These are phyloP conservation scores for Catharus bicknelli DNA, from an alignment of 2,113 vertebrate species.

Conservation along the genomic window DNA sequence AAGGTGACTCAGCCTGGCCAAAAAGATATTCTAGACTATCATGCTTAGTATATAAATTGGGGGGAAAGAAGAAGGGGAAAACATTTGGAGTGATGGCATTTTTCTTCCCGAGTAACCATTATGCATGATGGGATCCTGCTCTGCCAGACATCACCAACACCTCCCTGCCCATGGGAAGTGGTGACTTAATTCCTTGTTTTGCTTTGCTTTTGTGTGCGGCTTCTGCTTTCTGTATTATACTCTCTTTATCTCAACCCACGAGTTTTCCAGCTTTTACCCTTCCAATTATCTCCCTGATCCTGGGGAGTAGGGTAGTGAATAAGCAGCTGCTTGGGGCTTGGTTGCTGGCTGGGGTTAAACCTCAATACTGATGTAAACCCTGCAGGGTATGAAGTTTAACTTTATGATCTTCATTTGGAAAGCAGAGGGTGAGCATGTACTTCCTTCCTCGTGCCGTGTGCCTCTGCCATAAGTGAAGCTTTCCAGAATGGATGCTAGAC, in stretches of 20 bases:
- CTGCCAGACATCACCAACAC: fast-evolving
- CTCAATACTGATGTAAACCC: background rate
- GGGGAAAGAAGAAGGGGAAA: background rate
- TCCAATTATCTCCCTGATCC: background rate
- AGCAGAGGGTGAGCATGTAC: fast-evolving
- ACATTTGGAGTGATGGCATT: background rate
- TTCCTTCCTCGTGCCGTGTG: background rate
- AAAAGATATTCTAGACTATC: background rate
- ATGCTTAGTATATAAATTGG: background rate
- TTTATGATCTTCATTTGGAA: background rate
- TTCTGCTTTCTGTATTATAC: background rate
- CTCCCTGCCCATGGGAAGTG: background rate
- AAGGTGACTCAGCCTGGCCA: background rate
- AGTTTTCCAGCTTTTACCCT: background rate
- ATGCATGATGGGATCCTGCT: background rate
- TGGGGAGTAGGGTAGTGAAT: background rate
- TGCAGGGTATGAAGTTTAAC: background rate
- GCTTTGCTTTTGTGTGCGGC: background rate
- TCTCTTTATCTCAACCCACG: background rate
- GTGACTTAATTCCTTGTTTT: background rate
- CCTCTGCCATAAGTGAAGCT: background rate
- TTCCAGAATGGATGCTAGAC: background rate
- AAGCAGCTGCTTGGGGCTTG: background rate
- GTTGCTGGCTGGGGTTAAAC: background rate
- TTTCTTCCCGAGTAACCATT: background rate